A percentile compares a stretch with the other conserved stretches of the same genome.
Evolutionary conservation across 1,140 invertebrate genomes (phyloP).

Genomic region (Calycopis cecrops): DNA sequence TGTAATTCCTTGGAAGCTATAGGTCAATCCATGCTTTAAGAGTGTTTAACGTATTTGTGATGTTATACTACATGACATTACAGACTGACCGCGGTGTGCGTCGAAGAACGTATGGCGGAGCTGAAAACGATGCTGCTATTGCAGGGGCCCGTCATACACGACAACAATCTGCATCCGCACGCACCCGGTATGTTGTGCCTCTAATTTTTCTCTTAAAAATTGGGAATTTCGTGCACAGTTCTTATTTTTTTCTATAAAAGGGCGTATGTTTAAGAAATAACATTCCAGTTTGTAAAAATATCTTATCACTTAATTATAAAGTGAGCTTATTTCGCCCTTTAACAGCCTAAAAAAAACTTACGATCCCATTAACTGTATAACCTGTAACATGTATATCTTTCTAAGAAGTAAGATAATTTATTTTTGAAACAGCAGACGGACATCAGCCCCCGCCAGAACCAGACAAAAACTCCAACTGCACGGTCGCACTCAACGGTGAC

Average conservation of each 20-base stretch:
- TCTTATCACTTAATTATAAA: too few species aligned
- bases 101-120: constrained; percentile 89
- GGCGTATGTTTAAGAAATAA: too few species aligned
- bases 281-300: too few species aligned
- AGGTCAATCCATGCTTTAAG: too few species aligned
- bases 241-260: too few species aligned
- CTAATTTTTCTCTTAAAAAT: background rate
- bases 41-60: too few species aligned
- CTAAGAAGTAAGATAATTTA: background rate
- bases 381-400: background rate
- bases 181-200: constrained; percentile 33
- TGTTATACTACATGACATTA: too few species aligned
- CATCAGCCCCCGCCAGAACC: constrained; percentile 29
- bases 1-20: too few species aligned
- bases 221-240: background rate
- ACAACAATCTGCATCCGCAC: constrained; percentile 58
- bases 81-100: constrained; percentile 90
- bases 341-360: too few species aligned
- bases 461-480: constrained; percentile 59
- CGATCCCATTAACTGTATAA: too few species aligned
- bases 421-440: background rate
- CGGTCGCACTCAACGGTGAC: constrained; percentile 38
- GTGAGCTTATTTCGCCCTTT: too few species aligned
- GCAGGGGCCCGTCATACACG: constrained; percentile 55
- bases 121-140: constrained; percentile 77